Evolutionary conservation across 1,140 invertebrate species (phyloP), one percentile per base, ranked within the genome.

Genomic region (Halyomorpha halys): DNA sequence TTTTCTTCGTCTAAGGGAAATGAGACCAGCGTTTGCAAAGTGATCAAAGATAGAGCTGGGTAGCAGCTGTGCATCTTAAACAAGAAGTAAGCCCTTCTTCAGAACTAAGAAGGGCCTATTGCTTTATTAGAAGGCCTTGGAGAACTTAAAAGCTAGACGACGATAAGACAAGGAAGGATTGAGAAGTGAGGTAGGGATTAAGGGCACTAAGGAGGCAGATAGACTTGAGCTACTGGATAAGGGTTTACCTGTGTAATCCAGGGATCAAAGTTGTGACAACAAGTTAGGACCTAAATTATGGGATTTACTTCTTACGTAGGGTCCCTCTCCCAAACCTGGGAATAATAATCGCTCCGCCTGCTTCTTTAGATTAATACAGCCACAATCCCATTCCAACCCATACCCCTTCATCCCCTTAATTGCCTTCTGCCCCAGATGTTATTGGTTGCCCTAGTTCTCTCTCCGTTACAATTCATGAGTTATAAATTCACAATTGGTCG

Each of bases 211-310:
- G 34, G 34, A 39, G 13, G 34, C 34, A 39, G 34, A 39, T 39
- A 39, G 6, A 39, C 34, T 39, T 13, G 6, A 39, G 34, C 34
- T 39, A 39, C 34, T 39, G 53, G 53, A 56, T 21, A 25, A 25
- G 23, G 53, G 53, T 56, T 56, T 56, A 56, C 53, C 53, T 56
- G 53, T 25, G 23, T 56, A 56, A 56, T 56, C 53, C 53, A 6
- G 14, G 23, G 19, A 19, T 21, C 19, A 56, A 15, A 56, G 53
- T 56, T 56, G 19, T 23, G 23, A 19, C 53, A 56, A 56, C 53
- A 56, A 56, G 53, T 27, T 27, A 23, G 23, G 18, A 2, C 53
- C 53, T 56, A 56, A 56, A 56, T 56, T 56, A 56, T 23, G 14
- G 53, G 53, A 56, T 56, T 56, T 56, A 56, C 53, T 56, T 56